Base-by-base conservation (phyloP, 2,888 invertebrate genomes). In the Polyploca ridens region DNA sequence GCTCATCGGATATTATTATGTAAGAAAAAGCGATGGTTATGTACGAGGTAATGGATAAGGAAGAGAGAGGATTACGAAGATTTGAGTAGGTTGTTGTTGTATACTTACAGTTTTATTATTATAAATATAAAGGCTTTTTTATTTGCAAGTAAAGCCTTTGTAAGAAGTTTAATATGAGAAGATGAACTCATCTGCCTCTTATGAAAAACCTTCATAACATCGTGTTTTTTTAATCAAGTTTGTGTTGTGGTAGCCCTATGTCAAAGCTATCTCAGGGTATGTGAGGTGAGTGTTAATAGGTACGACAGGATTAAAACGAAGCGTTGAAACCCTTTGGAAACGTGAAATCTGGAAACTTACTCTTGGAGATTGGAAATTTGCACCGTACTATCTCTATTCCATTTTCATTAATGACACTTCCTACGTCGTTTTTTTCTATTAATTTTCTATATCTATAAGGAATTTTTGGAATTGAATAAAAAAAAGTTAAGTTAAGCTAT, bases 271-370 rank as follows among this genome's bases (percentile, higher is more conserved):
- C 11, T 4, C 11, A 38, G 41, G 38, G 3, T 44, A n/a, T 49
- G 58, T 63, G 64, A 67, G 69, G 54, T 64, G 65, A 58, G 69
- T 73, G 70, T 71, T 75, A 72, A 75, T 74, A 71, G 35, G 5
- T 6, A 5, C 73, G 67, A 68, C 66, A 64, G 70, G 69, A 75
- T 75, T 75, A 74, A 73, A 73, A 70, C 71, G 64, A 71, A 64
- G 69, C 68, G 69, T 70, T 62, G 71, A 69, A 60, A 68, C 70
- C 62, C 69, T 10, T 19, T 65, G 65, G 63, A 62, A 58, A 64
- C 62, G 41, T 61, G 58, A 62, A 62, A 62, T 60, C 14, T 58
- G 58, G 16, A 57, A 33, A 54, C 33, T 19, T 35, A 62, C n/a
- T n/a, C n/a, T n/a, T n/a, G n/a, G 62, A 57, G 46, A 33, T 62